Evolutionary conservation across 2,888 invertebrate genomes (phyloP).

Genomic region (Acleris emargana): DNA sequence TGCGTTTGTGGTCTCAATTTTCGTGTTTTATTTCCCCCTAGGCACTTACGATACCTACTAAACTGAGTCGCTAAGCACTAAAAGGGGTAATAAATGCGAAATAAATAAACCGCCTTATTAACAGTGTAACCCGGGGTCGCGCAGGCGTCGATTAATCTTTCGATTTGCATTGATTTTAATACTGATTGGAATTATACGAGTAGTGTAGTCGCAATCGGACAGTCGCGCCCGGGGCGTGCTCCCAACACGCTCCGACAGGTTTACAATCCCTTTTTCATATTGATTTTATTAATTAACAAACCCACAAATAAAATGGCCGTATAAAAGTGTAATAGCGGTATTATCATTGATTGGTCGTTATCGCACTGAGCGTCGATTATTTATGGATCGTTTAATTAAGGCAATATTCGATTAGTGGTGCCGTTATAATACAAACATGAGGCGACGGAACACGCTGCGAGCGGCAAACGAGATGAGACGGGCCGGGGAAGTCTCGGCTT

Average conservation of each 20-base stretch:
- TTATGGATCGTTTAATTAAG: slow-evolving; percentile 29
- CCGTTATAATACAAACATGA: slow-evolving; percentile 42
- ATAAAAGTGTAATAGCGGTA: slow-evolving; percentile 24
- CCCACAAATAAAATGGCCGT: slow-evolving; percentile 34
- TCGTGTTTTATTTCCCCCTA: too few species aligned
- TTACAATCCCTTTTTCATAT: slow-evolving; percentile 46
- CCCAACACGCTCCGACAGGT: slow-evolving; percentile 54
- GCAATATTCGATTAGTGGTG: slow-evolving; percentile 23
- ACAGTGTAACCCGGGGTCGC: slow-evolving; percentile 51
- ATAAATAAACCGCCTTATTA: slow-evolving; percentile 55
- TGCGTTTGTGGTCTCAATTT: too few species aligned
- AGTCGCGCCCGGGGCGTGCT: slow-evolving; percentile 54
- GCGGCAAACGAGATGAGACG: slow-evolving; percentile 64
- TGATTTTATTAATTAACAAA: slow-evolving; percentile 43
- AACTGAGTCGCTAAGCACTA: not conserved
- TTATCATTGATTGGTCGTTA: slow-evolving; percentile 20
- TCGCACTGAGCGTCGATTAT: slow-evolving; percentile 21
- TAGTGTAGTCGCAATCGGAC: slow-evolving; percentile 56
- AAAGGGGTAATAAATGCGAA: slow-evolving; percentile 3
- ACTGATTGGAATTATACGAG: slow-evolving; percentile 71
- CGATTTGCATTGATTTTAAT: slow-evolving; percentile 77
- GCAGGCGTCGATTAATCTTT: slow-evolving; percentile 73
- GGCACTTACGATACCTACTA: too few species aligned
- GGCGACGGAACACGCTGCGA: slow-evolving; percentile 45
- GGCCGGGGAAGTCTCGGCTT: slow-evolving; percentile 46